Conservation (phyloP, 1,140 invertebrate genomes). For the Hyles euphorbiae region DNA sequence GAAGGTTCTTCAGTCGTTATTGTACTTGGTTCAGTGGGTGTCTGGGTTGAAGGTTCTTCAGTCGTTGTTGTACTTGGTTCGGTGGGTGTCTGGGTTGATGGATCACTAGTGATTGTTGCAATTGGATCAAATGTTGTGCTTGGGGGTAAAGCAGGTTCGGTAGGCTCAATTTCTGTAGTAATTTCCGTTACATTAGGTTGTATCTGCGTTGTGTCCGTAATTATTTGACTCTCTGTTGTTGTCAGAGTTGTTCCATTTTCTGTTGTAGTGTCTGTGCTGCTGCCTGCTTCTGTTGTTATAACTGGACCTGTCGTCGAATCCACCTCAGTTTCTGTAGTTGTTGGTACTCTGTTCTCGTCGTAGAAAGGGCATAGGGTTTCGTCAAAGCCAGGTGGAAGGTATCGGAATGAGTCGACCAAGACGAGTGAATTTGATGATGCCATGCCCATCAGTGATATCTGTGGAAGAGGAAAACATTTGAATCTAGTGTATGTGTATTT, state of each 20-base stretch:
- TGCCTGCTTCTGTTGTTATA: neutral
- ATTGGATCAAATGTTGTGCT: constrained; percentile 15
- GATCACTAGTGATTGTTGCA: constrained; percentile 5
- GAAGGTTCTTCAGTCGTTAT: neutral
- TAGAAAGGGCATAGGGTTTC: constrained; percentile 22
- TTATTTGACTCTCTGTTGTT: neutral
- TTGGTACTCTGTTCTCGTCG: constrained; percentile 7
- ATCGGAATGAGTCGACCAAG: constrained; percentile 32
- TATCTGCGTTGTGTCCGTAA: neutral
- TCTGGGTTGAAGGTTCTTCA: neutral
- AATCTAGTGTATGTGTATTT: neutral
- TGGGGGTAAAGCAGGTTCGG: neutral
- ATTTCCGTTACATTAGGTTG: neutral
- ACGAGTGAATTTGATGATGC: constrained; percentile 21
- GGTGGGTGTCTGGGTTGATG: neutral
- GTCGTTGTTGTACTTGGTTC: constrained; percentile 2
- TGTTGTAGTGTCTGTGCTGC: constrained; percentile 1
- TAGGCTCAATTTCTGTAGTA: constrained; percentile 1
- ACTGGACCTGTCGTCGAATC: neutral
- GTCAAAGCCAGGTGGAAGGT: constrained; percentile 21
- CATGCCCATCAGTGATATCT: constrained; percentile 29
- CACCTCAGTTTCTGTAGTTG: constrained; percentile 3
- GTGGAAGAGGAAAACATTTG: constrained; percentile 14
- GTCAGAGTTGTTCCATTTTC: neutral
- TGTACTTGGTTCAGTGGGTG: neutral